Conservation (phyloP, 1,140 invertebrate species). For the Ectropis grisescens region DNA sequence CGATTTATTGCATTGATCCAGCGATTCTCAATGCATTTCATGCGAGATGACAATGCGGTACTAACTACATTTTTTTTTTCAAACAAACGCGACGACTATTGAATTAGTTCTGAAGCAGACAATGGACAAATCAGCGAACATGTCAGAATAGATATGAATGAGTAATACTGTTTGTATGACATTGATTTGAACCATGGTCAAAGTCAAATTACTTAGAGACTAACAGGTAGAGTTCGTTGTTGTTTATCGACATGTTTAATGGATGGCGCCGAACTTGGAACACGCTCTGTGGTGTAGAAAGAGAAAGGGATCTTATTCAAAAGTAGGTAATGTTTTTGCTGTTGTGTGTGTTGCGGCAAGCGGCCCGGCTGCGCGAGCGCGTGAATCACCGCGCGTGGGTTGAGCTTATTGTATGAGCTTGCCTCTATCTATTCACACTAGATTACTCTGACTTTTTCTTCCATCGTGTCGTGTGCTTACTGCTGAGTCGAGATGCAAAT, state of each 20-base stretch:
- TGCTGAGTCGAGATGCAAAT: too few species aligned
- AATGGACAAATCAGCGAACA: too few species aligned
- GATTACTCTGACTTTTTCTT: slow-evolving; percentile 46
- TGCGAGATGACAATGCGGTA: too few species aligned
- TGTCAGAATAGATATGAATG: too few species aligned
- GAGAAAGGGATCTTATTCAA: slow-evolving; percentile 68
- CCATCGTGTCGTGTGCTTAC: too few species aligned
- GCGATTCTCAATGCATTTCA: too few species aligned
- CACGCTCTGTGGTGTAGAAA: slow-evolving; percentile 55
- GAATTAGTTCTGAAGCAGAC: too few species aligned
- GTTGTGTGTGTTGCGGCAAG: slow-evolving; percentile 33
- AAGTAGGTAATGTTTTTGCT: slow-evolving; percentile 69
- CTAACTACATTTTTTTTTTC: too few species aligned
- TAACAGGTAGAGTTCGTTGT: slow-evolving; percentile 15
- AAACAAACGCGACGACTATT: too few species aligned
- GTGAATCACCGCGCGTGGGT: slow-evolving; percentile 61
- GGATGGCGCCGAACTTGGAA: slow-evolving; percentile 35
- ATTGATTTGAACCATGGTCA: slow-evolving; percentile 9
- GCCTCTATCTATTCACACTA: slow-evolving; percentile 40
- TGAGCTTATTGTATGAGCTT: slow-evolving; percentile 57
- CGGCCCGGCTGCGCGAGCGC: slow-evolving; percentile 27
- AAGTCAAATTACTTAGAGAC: slow-evolving; percentile 15
- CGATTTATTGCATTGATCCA: too few species aligned
- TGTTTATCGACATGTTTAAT: slow-evolving; percentile 32
- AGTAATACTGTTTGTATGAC: too few species aligned